Conservation (phyloP, 1,140 invertebrate species). For the Sipha flava region DNA sequence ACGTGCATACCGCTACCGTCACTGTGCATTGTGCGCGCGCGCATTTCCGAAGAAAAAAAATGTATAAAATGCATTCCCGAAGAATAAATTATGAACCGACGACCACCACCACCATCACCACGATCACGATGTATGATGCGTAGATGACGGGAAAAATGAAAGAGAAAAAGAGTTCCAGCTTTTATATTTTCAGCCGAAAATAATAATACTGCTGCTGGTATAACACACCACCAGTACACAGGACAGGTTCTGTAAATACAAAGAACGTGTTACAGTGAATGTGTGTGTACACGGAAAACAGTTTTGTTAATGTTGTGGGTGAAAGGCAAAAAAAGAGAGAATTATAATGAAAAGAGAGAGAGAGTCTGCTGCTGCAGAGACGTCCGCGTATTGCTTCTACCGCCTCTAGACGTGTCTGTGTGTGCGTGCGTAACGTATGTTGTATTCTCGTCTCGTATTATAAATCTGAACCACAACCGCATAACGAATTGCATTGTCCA, state of each 20-base stretch:
- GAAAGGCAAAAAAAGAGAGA: background rate
- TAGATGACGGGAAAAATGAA: background rate
- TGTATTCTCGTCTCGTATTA: too few relatives aligned
- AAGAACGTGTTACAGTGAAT: too few relatives aligned
- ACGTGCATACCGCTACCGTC: background rate
- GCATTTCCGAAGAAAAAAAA: too few relatives aligned
- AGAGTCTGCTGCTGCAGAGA: too few relatives aligned
- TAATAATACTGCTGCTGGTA: too few relatives aligned
- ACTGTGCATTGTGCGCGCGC: background rate
- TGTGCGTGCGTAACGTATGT: background rate
- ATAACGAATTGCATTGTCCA: conserved; percentile 19
- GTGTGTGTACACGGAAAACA: background rate
- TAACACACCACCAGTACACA: too few relatives aligned
- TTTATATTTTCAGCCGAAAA: background rate
- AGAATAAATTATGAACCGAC: background rate
- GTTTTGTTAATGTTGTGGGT: background rate
- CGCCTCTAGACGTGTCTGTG: background rate
- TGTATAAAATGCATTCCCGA: background rate
- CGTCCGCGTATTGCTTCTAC: background rate
- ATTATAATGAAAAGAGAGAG: background rate
- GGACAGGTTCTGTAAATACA: too few relatives aligned
- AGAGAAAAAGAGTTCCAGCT: background rate
- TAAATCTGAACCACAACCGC: conserved; percentile 6
- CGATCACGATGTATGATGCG: too few relatives aligned
- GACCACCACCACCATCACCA: too few relatives aligned